These are phyloP conservation scores for Phymorhynchus buccinoides DNA, from an alignment of 1,140 invertebrate species.

Conservation along the genomic window DNA sequence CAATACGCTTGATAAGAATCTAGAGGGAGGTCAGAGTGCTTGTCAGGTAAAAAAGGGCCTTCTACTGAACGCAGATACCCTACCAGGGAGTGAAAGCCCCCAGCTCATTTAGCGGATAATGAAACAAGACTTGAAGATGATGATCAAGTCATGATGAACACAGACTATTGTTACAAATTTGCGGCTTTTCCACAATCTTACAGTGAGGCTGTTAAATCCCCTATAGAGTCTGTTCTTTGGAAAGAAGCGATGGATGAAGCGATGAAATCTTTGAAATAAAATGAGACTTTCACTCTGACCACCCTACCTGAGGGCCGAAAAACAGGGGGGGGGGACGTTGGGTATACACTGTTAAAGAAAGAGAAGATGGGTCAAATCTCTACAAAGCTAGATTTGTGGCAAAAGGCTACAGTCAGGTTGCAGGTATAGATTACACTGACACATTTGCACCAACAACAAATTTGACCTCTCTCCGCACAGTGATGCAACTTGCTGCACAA, in stretches of 20 bases:
- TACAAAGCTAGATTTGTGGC: conserved; percentile 72
- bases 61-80: background rate
- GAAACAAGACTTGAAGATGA: conserved; percentile 4
- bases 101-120: conserved; percentile 22
- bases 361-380: conserved; percentile 28
- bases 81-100: background rate
- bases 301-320: conserved; percentile 65
- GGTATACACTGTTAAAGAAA: conserved; percentile 63
- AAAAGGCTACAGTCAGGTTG: conserved; percentile 65
- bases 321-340: conserved; percentile 64
- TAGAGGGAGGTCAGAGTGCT: background rate
- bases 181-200: conserved; percentile 49
- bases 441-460: conserved; percentile 56
- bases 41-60: background rate
- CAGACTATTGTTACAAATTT: background rate
- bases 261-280: conserved; percentile 65
- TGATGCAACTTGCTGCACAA: conserved; percentile 51
- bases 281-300: conserved; percentile 70
- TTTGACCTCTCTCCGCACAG: conserved; percentile 51
- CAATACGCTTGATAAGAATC: background rate
- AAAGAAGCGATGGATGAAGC: conserved; percentile 69
- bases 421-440: conserved; percentile 55
- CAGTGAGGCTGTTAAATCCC: conserved; percentile 63
- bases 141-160: background rate
- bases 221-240: conserved; percentile 65